These are phyloP conservation scores for Nesogale talazaci DNA, from an alignment of 2,113 vertebrate species.

Conservation along the genomic window DNA sequence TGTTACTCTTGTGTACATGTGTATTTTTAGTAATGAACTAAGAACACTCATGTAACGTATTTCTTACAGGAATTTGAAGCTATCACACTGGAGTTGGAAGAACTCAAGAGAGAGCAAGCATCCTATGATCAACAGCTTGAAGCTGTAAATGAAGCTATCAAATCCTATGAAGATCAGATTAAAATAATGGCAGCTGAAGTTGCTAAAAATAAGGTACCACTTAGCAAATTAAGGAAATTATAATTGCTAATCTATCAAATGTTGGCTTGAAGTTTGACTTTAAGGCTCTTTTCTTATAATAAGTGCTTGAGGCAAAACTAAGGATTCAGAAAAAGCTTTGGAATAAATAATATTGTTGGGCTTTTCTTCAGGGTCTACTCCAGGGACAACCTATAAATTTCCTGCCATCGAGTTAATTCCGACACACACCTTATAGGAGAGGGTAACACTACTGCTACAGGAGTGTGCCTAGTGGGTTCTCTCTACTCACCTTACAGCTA, in stretches of 20 bases:
- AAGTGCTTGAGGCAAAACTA: neutral
- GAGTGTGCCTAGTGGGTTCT: too few relatives aligned
- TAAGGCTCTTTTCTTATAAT: neutral
- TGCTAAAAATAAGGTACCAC: conserved; percentile 90
- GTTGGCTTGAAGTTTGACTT: conserved; percentile 18
- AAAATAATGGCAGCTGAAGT: conserved; percentile 88
- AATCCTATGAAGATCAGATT: conserved; percentile 89
- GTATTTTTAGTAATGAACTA: neutral
- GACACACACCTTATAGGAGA: too few relatives aligned
- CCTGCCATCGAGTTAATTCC: neutral
- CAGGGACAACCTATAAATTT: neutral
- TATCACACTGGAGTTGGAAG: conserved; percentile 92
- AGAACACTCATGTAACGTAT: conserved; percentile 22
- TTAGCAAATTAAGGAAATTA: neutral
- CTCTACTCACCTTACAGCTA: too few relatives aligned
- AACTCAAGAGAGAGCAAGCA: conserved; percentile 90
- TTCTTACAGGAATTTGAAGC: conserved; percentile 92
- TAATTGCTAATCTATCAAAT: neutral
- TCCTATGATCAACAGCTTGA: conserved; percentile 91
- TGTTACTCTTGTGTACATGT: too few relatives aligned
- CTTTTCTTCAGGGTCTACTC: neutral
- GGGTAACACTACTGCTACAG: too few relatives aligned
- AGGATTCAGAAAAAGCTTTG: neutral
- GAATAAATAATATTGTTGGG: neutral
- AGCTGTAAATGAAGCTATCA: conserved; percentile 90